Conservation (phyloP, 2,888 invertebrate species). For the Gastrophysa polygoni region DNA sequence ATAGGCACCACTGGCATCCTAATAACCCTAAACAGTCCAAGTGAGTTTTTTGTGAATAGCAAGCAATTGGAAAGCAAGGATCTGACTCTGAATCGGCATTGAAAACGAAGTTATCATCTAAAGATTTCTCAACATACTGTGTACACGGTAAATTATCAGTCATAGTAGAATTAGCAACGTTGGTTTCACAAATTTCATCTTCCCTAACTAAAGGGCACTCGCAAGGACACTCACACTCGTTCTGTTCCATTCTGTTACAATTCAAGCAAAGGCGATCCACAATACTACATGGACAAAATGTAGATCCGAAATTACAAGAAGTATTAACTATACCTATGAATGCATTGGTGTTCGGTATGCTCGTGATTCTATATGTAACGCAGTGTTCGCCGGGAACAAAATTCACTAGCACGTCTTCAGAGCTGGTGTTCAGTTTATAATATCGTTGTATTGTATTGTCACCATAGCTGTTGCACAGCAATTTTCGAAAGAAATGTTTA, state of each 20-base stretch:
- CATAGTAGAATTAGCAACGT: constrained; percentile 35
- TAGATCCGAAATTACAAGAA: constrained; percentile 78
- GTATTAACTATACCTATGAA: constrained; percentile 89
- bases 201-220: constrained; percentile 70
- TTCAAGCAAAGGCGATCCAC: constrained; percentile 87
- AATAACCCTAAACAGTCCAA: constrained; percentile 72
- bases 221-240: constrained; percentile 94
- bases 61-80: constrained; percentile 71
- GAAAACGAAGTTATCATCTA: constrained; percentile 39
- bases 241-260: constrained; percentile 93
- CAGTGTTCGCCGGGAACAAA: constrained; percentile 87
- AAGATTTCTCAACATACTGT: constrained; percentile 42
- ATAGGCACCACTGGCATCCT: constrained; percentile 92
- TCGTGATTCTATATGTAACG: constrained; percentile 82
- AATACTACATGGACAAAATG: constrained; percentile 92
- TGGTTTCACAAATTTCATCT: constrained; percentile 48
- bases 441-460: constrained; percentile 84
- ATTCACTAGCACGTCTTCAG: constrained; percentile 78
- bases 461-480: constrained; percentile 82
- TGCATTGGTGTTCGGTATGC: constrained; percentile 84
- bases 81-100: constrained; percentile 52
- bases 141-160: constrained; percentile 51
- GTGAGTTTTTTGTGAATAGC: constrained; percentile 69
- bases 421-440: constrained; percentile 82
- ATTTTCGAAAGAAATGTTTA: constrained; percentile 80